Evolutionary conservation across 2,113 vertebrate species (phyloP).

Genomic region (Nothoprocta pentlandii): DNA sequence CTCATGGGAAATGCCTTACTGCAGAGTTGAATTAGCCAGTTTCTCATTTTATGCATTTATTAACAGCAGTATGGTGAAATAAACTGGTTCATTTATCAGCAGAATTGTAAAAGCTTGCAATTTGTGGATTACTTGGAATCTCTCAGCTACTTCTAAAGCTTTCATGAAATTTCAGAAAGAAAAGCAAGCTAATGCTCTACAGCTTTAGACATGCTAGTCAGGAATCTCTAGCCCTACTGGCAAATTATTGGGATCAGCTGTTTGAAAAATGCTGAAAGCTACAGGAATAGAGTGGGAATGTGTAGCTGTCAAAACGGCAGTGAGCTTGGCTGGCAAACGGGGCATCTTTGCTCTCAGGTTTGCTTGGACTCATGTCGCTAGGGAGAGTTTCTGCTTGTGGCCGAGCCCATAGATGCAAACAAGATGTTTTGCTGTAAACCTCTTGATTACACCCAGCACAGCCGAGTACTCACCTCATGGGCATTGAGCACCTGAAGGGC

Average conservation of each 20-base stretch:
- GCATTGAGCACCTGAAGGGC: neutral
- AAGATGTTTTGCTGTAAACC: neutral
- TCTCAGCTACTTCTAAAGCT: neutral
- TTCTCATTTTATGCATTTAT: neutral
- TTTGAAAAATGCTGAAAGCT: neutral
- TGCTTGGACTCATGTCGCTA: neutral
- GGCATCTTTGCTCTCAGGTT: rapidly evolving
- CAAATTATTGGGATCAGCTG: neutral
- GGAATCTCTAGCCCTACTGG: neutral
- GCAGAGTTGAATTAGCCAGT: neutral
- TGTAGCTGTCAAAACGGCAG: neutral
- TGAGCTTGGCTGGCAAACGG: neutral
- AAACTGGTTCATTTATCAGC: neutral
- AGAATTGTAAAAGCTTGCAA: neutral
- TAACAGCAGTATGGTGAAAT: neutral
- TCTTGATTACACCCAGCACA: neutral
- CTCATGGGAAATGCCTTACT: neutral
- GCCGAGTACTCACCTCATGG: neutral
- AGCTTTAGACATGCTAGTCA: neutral
- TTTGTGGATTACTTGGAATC: neutral
- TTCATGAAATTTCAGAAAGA: neutral
- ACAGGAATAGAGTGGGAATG: neutral
- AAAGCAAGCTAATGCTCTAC: neutral
- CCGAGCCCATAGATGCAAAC: neutral
- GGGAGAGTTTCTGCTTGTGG: neutral